These are phyloP conservation scores for Psittacula derbiana DNA, from an alignment of 2,797 vertebrate genomes.

Conservation along the genomic window DNA sequence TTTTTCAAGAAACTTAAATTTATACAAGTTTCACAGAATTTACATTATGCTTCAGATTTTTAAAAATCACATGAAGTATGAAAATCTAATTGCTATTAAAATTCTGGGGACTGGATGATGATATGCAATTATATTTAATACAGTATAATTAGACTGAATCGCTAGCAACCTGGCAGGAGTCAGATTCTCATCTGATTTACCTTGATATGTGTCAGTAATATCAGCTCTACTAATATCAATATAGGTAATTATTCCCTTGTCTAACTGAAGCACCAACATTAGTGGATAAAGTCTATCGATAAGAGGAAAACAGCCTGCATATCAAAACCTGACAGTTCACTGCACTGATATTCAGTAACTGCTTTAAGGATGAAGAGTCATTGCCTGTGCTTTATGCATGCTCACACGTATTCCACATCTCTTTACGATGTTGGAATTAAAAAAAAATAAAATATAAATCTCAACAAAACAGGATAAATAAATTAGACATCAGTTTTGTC, in stretches of 20 bases:
- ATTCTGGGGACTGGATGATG: background rate
- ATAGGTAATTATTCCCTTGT: background rate
- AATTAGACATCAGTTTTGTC: background rate
- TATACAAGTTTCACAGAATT: background rate
- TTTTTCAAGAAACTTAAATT: background rate
- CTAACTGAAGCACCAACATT: background rate
- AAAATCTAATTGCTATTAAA: background rate
- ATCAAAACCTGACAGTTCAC: background rate
- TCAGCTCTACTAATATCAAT: background rate
- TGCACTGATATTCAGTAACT: background rate
- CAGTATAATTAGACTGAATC: background rate
- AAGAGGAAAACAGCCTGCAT: background rate
- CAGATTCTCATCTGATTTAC: constrained; percentile 13
- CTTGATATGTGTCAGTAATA: background rate
- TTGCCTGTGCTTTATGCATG: background rate
- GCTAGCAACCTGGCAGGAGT: background rate
- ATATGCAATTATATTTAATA: background rate
- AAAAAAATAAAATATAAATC: background rate
- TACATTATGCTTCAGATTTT: background rate
- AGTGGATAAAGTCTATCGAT: background rate
- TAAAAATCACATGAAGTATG: background rate
- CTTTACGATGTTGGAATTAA: background rate
- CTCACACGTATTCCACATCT: background rate
- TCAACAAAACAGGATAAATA: background rate
- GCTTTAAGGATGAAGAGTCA: background rate